phyloP scores from a whole-genome alignment of 2,797 vertebrate genomes.

The Eidolon dupreanum region DNA sequence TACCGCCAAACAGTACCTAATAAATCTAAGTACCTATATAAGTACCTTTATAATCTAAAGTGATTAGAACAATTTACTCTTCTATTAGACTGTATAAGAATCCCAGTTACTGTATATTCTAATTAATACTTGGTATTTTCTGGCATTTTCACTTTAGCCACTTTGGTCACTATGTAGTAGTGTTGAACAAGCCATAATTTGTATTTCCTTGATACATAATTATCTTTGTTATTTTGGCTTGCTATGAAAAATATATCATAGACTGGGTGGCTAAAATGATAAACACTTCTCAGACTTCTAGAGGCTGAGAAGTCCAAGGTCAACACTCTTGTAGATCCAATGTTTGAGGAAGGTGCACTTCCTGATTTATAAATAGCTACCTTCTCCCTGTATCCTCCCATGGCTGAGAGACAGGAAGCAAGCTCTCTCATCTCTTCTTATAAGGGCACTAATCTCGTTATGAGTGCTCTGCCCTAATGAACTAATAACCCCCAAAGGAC shows the following conservation, averaged over 20 bases:
- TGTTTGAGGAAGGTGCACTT: not conserved
- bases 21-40: no score
- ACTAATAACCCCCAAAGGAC: not conserved
- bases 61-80: not conserved
- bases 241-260: not conserved
- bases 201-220: not conserved
- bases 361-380: not conserved
- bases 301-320: not conserved
- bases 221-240: not conserved
- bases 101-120: not conserved
- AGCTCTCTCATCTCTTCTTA: not conserved
- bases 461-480: not conserved
- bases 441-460: not conserved
- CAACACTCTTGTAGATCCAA: not conserved
- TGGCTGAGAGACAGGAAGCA: not conserved
- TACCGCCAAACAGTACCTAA: not conserved
- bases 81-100: not conserved
- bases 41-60: not conserved
- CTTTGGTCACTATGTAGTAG: not conserved
- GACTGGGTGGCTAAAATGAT: not conserved
- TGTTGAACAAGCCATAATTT: not conserved
- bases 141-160: not conserved
- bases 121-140: not conserved
- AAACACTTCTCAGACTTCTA: not conserved
- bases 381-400: not conserved